Evolutionary conservation across 2,888 invertebrate species (phyloP), one percentile per base, ranked within the genome.

Genomic region (Harmothoe impar): DNA sequence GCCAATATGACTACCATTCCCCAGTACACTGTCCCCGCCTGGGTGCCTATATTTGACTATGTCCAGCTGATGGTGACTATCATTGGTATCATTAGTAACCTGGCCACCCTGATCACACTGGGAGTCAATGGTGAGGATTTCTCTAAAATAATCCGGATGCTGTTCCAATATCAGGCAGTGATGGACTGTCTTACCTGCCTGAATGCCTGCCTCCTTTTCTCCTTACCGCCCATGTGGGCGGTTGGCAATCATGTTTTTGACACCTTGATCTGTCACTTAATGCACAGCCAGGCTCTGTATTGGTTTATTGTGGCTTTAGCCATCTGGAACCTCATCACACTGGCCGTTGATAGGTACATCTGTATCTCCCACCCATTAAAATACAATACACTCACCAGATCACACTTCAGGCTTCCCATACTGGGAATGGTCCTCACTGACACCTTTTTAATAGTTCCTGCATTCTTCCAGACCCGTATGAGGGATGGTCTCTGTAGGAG

Each of bases 261-360:
- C 68, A 20, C 72, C 17, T n/a, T 89, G 23, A 12, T 89, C 31
- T 89, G 89, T 17, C 89, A 89, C 15, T 12, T 56, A 33, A 72
- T 68, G 72, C 35, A 89, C 35, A 89, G 89, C 25, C 89, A 89
- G 89, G 31, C 33, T 35, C 17, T 89, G n/a, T 89, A 89, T 29
- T 89, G 89, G 89, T 20, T 35, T 7, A 35, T 35, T 23, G 51
- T 35, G 23, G 33, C 12, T 7, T 23, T 89, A 3, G 54, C 88
- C 10, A 56, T 33, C 29, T 88, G 33, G 20, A 88, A 88, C n/a
- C n/a, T 88, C 1, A 25, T 68, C n/a, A 35, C 51, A 7, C 25
- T 89, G 31, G 62, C 72, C 0, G 68, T 62, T 20, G 89, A 89
- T 15, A 31, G 89, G 15, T 89, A 89, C 25, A 33, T 89, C n/a